Conservation (phyloP, 2,113 vertebrate species). For the Chaetura pelagica region DNA sequence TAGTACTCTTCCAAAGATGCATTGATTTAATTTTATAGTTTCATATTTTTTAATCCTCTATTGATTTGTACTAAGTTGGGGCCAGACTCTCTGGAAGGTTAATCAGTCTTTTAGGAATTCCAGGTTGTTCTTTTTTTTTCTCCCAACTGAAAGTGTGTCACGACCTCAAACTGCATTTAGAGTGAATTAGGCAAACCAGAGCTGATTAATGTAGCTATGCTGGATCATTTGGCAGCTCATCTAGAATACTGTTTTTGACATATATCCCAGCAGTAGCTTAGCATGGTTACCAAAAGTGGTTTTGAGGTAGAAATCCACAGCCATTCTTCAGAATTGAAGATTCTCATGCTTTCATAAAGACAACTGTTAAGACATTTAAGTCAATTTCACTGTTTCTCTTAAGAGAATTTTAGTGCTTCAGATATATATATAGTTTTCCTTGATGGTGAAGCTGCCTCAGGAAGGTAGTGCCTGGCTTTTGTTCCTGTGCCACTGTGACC, state of each 20-base stretch:
- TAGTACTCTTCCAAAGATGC: neutral
- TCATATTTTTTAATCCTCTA: neutral
- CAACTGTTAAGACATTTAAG: neutral
- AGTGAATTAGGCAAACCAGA: neutral
- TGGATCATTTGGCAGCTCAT: neutral
- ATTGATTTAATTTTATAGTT: neutral
- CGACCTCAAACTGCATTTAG: neutral
- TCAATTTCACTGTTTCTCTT: neutral
- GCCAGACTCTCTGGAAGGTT: slow-evolving; percentile 1
- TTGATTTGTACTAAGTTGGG: slow-evolving; percentile 28
- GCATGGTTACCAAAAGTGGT: neutral
- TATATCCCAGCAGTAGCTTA: neutral
- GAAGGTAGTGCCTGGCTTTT: neutral
- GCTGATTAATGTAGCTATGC: neutral
- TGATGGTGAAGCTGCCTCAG: neutral
- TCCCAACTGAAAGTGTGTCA: neutral
- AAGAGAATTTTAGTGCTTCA: neutral
- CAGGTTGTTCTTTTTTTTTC: slow-evolving; percentile 7
- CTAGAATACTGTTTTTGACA: neutral
- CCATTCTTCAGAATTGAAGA: neutral
- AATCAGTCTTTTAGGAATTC: slow-evolving; percentile 2
- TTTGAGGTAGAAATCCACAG: neutral
- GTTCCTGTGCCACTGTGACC: neutral
- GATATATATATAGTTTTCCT: neutral
- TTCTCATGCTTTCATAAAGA: neutral